Evolutionary conservation across 53 echinoderm and acorn worm genomes (phyloP), one percentile per base, ranked within the genome.

Genomic region (Apostichopus leukothele): DNA sequence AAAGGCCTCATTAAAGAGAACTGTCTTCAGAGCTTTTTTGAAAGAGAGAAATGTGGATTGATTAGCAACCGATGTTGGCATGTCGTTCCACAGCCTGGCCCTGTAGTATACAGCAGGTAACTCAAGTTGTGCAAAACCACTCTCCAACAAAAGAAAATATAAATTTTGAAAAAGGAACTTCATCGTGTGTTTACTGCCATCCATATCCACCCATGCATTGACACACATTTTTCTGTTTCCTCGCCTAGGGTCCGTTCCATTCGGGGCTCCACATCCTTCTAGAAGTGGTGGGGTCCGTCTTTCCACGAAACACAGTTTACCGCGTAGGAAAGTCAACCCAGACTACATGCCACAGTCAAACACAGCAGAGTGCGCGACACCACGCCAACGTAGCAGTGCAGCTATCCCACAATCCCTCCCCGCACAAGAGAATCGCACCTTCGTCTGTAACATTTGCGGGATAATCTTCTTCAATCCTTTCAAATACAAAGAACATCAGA

Each of bases 171-270:
- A 23, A 23, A 0, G 25, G 25, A 25, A 25, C 25, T 25, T 25
- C 25, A 25, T 25, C 25, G 25, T 25, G 25, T 25, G 25, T 25
- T 25, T 25, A 25, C 25, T 25, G 25, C 39, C 39, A 39, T 39
- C 39, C 39, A 3, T 39, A 39, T 39, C 39, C 39, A 39, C 39
- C 39, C 39, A 39, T 39, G 39, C 2, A 39, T 39, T 39, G 39
- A 39, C 39, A 39, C 39, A 39, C 39, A 39, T 76, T 50, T 76
- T 81, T 81, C 81, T 81, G 55, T 81, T 81, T 81, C 81, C 81
- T 81, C 22, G 81, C 81, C 19, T 59, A 81, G 81, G 81, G 81
- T 54, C 55, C n/a, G 11, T 59, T 81, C 60, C 55, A 55, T 7
- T 81, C 21, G 81, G 81, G 81, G 71, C 71, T 71, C 20, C 71